A percentile compares a stretch with the other conserved stretches of the same genome.
Evolutionary conservation across 2,113 vertebrate genomes (phyloP).

Genomic region (Peromyscus polionotus): DNA sequence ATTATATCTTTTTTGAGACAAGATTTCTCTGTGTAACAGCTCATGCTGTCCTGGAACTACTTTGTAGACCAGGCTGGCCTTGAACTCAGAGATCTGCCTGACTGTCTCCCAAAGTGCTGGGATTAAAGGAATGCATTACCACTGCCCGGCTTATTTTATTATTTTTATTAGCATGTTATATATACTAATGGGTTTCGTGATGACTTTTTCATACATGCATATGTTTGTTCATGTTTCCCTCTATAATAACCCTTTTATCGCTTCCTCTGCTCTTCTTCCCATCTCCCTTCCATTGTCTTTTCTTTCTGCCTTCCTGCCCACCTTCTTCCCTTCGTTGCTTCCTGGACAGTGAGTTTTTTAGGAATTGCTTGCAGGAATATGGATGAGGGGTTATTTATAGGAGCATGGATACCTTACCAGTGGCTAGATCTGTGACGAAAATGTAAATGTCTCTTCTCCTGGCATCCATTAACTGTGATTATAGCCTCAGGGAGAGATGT

Average conservation of each 20-base stretch:
- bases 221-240: not conserved
- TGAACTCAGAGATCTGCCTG: not conserved
- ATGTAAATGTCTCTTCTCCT: not conserved
- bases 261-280: not conserved
- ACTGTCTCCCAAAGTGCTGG: not conserved
- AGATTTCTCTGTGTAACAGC: not conserved
- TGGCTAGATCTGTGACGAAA: not conserved
- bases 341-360: not conserved
- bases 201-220: not conserved
- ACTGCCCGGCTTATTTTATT: not conserved
- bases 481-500: not conserved
- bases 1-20: not conserved
- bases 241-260: not conserved
- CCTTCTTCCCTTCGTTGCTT: not conserved
- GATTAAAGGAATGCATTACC: not conserved
- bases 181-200: not conserved
- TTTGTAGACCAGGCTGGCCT: not conserved
- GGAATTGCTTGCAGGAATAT: not conserved
- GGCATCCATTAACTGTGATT: not conserved
- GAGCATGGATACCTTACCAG: not conserved
- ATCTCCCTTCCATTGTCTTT: not conserved
- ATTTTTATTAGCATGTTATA: not conserved
- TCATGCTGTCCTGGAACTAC: not conserved
- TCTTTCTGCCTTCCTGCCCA: not conserved
- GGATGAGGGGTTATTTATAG: not conserved